Base-by-base conservation (phyloP, 1,140 invertebrate genomes). In the Vollenhovia emeryi region DNA sequence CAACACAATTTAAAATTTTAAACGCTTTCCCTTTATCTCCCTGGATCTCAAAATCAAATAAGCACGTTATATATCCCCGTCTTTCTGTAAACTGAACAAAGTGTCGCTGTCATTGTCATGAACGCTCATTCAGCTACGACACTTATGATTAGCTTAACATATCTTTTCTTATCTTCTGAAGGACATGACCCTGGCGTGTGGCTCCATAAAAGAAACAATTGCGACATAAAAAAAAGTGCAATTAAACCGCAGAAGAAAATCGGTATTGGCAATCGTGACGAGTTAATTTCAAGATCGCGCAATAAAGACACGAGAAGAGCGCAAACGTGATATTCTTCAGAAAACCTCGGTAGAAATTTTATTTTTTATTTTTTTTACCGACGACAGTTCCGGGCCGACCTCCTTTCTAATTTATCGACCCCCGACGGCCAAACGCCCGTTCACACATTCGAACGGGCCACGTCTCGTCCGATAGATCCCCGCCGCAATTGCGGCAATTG, bases 371-470 rank as follows among this genome's bases (percentile, higher is more conserved):
- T n/a, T n/a, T n/a, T n/a, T n/a, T n/a, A 21, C 8, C 27, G 55
- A 71, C 48, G 43, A 71, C 76, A 69, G 48, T 59, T 85, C 69
- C n/a, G 60, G 13, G 40, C 45, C 57, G 84, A 82, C 43, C 64
- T 82, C 55, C 24, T 82, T 82, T 82, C 64, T 50, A 71, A 85
- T 85, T 85, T 85, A 85, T 82, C 66, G 84, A 85, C 33, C 48
- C 18, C 36, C 43, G 33, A 74, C 43, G 18, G 45, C 45, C 60
- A 9, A 40, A 84, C 18, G 45, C 43, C n/a, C 73, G 18, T 64
- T 21, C 57, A 50, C 57, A 64, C 71, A 40, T 76, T 15, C 82
- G 40, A 40, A 24, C 21, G 5, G 45, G 6, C 57, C 43, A 60
- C 30, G 55, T 59, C 33, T 76, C 55, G 13, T 30, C 21, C 82